Base-by-base conservation (phyloP, 2,113 vertebrate species). In the Tauraco erythrolophus region DNA sequence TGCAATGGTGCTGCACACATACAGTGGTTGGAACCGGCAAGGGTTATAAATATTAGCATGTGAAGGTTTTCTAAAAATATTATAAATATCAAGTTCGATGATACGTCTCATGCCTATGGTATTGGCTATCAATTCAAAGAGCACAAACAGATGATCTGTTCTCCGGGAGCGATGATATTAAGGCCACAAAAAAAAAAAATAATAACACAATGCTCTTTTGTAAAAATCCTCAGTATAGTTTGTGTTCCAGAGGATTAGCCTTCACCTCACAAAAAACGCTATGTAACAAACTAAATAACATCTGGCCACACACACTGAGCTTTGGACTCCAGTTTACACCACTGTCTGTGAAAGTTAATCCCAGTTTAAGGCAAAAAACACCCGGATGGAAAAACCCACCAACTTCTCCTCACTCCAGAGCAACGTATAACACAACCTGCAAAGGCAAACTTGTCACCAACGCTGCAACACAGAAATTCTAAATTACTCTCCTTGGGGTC, bases 291-390 rank as follows among this genome's bases (percentile, higher is more conserved):
- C 30, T 37, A 84, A 86, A 39, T 54, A 77, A 41, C 43, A 65
- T 15, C 43, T 23, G 7, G 18, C n/a, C 22, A 30, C 61, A 56
- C 2, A 1, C 3, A 24, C 48, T 70, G 51, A 92, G 57, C 58
- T 95, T 92, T 94, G 91, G 90, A 97, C 87, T 93, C n/a, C 8
- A 57, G 41, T n/a, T 70, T 71, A 54, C 28, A 6, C 39, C n/a
- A 56, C 1, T 11, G 9, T 17, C 27, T 51, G 48, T 1, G 3
- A 21, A 86, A 70, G 41, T 37, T n/a, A 84, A 80, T 37, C 56
- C 25, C 13, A n/a, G 5, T 1, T 53, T 19, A 64, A 35, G 28
- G 41, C 12, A 54, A 86, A 95, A 53, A 28, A 2, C 9, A 39
- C 3, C 19, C n/a, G 7, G 11, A 60, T 8, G 37, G 56, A 61